phyloP scores from a whole-genome alignment of 2,113 vertebrate species.

The Tyto alba region DNA sequence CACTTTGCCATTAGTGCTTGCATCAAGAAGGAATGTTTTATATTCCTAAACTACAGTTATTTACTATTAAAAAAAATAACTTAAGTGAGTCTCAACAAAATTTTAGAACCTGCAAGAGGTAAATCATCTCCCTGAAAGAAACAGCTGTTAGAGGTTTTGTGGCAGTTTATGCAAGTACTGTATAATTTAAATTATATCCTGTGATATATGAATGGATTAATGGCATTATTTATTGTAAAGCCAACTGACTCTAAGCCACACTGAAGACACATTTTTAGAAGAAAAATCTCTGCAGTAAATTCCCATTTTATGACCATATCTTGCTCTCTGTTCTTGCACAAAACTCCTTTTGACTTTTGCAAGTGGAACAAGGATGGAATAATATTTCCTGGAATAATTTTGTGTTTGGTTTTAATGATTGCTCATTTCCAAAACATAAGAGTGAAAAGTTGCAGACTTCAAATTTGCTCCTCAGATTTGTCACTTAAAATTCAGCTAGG shows the following conservation, averaged over 20 bases:
- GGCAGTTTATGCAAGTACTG: slow-evolving; percentile 54
- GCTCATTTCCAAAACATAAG: slow-evolving; percentile 25
- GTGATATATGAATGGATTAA: slow-evolving; percentile 62
- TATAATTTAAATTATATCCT: slow-evolving; percentile 69
- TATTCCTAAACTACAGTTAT: background rate
- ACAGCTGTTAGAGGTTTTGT: slow-evolving; percentile 65
- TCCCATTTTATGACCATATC: background rate
- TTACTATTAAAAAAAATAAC: background rate
- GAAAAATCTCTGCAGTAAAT: slow-evolving; percentile 23
- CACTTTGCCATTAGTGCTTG: background rate
- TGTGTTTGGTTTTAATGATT: slow-evolving; percentile 31
- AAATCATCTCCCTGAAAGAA: slow-evolving; percentile 39
- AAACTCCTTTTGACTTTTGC: slow-evolving; percentile 40
- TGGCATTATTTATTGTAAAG: slow-evolving; percentile 59
- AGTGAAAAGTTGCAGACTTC: background rate
- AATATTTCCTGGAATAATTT: slow-evolving; percentile 47
- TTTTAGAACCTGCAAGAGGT: slow-evolving; percentile 4
- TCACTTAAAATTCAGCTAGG: background rate
- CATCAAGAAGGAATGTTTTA: background rate
- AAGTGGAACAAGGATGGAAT: slow-evolving; percentile 32
- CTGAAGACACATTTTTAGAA: slow-evolving; percentile 48
- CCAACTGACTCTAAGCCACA: background rate
- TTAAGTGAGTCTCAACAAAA: slow-evolving; percentile 47
- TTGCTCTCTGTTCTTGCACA: slow-evolving; percentile 4
- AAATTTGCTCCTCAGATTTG: background rate